Evolutionary conservation across 1,140 invertebrate species (phyloP), one percentile per base, ranked within the genome.

Genomic region (Hesperophylax magnus): DNA sequence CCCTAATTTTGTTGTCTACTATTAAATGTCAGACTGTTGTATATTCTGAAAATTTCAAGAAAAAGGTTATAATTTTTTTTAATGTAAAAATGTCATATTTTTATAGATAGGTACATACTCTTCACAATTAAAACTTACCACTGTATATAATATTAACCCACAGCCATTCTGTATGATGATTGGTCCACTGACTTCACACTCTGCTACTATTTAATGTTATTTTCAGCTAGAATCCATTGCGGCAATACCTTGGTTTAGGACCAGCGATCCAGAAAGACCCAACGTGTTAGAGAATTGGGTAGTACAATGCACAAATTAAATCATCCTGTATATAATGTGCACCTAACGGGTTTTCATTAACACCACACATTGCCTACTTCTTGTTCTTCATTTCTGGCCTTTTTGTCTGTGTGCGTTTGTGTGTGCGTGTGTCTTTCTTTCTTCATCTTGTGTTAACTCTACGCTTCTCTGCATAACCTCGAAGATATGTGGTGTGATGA

Each of bases 251-350:
- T 84, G 83, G 83, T 84, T 84, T 81, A 77, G 83, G 81, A 82
- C 81, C 67, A 82, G 83, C 83, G 79, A 82, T 18, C 71, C 76
- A 11, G 83, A 82, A 63, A 84, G 79, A 58, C 78, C 83, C 60
- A 84, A 84, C 75, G 53, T 89, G 85, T 87, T 90, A 86, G 89
- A 90, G 86, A 89, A 88, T 86, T 89, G 88, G 89, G 89, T 90
- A 90, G 89, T 90, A 88, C 87, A 87, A 88, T 52, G 88, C 88
- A 89, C 88, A 89, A 87, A 88, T 89, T 67, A 72, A 52, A 61
- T 58, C 58, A 61, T 61, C 24, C 14, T 61, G 87, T 34, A 69
- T 27, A 69, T 69, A 69, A 34, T 24, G 18, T 22, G 58, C 56
- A 65, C 24, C 7, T 65, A 24, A 27, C 52, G 18, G 39, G 34